Percentiles rank a stretch among this genome's conserved stretches.
These are phyloP conservation scores for Propithecus perrieri DNA, from an alignment of 2,797 vertebrate species.

Conservation along the genomic window DNA sequence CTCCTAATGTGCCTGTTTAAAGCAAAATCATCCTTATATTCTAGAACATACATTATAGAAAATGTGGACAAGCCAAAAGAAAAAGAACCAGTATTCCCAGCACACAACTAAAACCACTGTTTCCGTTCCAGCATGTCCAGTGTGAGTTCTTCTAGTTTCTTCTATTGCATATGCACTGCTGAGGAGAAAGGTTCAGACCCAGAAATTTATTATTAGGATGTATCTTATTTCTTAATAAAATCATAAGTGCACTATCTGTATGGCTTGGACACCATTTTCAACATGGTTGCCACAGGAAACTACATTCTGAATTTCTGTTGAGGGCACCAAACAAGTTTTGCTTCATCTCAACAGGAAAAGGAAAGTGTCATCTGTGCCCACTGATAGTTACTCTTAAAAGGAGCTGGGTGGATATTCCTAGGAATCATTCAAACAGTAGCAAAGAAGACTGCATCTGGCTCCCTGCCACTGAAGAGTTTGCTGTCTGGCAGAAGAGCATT, in stretches of 20 bases:
- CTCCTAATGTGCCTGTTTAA: not conserved
- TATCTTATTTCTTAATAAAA: not conserved
- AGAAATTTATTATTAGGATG: not conserved
- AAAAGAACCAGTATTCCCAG: not conserved
- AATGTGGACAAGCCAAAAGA: not conserved
- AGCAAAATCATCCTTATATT: not conserved
- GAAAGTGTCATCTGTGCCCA: not conserved
- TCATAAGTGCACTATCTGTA: not conserved
- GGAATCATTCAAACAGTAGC: not conserved
- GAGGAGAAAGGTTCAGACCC: not conserved
- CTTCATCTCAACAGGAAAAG: not conserved
- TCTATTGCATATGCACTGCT: not conserved
- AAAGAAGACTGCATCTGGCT: not conserved
- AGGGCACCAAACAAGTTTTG: not conserved
- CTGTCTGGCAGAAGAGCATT: not conserved
- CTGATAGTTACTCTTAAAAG: not conserved
- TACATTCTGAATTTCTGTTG: not conserved
- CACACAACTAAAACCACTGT: not conserved
- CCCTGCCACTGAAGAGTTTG: not conserved
- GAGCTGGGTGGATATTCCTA: not conserved
- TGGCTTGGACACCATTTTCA: not conserved
- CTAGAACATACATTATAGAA: not conserved
- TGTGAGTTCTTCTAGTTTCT: not conserved
- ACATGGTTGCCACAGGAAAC: not conserved
- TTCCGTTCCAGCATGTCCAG: not conserved